Evolutionary conservation across 2,113 vertebrate genomes (phyloP), one percentile per base, ranked within the genome.

Genomic region (Triplophysa siluroides): DNA sequence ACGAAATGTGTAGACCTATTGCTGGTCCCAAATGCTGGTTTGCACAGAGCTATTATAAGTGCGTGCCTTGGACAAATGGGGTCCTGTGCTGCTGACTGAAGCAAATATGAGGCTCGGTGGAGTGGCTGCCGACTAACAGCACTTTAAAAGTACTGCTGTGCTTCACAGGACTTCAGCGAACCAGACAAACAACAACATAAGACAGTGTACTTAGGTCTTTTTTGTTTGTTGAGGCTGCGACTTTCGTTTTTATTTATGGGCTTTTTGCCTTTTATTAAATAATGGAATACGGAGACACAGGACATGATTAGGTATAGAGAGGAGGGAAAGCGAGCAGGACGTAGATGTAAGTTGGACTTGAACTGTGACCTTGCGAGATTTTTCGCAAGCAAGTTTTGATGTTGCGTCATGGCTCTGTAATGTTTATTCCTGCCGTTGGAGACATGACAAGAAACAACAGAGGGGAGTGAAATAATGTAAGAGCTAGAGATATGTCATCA

Each of bases 1-100:
- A 41, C 10, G 5, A n/a, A 47, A 19, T 41, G 77, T 75, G 62
- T 23, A 11, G 43, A 70, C 29, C 69, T n/a, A 4, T 23, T 29
- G 79, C 26, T 75, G 67, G 69, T 45, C 38, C 71, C 23, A 18
- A 65, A 70, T 71, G 66, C 50, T 76, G 58, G 58, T 76, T 79
- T 79, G 77, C 19, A 16, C 66, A 33, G 54, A 65, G 71, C 71
- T 76, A 76, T 84, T 81, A 84, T 81, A 81, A 58, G 75, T 73
- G 63, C 50, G 56, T 66, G 72, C 71, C 5, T 2, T 72, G 50
- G 47, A 85, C 77, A 79, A 76, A 76, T 67, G 38, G 76, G 45
- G 65, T 72, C 66, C 58, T 61, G 61, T 43, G 80, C 69, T 85
- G 80, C 83, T 79, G 83, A 85, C 80, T 85, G 63, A 79, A 82